Evolutionary conservation across 1,140 invertebrate species (phyloP).

Genomic region (Nephila pilipes): DNA sequence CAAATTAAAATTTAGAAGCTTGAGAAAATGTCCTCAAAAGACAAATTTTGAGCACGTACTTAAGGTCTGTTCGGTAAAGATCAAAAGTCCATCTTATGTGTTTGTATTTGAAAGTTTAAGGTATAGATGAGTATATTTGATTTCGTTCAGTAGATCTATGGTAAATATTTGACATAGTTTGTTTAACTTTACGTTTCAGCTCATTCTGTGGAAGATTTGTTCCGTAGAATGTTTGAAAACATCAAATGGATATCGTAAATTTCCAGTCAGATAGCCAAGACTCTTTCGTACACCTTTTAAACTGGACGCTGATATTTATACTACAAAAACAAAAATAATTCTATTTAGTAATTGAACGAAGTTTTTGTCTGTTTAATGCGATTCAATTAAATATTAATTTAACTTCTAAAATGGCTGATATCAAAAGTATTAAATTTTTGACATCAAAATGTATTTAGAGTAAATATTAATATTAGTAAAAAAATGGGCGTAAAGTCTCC

Average conservation of each 20-base stretch:
- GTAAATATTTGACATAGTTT: conserved; percentile 18
- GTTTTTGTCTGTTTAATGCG: not conserved
- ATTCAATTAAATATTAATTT: not conserved
- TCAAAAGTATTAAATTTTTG: too few species aligned
- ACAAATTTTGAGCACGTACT: not conserved
- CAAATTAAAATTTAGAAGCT: not conserved
- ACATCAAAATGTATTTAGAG: too few species aligned
- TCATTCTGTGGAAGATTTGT: not conserved
- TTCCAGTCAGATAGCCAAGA: not conserved
- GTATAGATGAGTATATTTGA: not conserved
- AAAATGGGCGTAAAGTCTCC: too few species aligned
- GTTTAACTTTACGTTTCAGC: conserved; percentile 9
- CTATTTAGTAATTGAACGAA: not conserved
- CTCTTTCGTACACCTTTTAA: not conserved
- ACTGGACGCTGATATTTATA: not conserved
- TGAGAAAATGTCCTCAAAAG: not conserved
- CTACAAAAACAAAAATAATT: not conserved
- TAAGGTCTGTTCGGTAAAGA: not conserved
- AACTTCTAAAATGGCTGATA: too few species aligned
- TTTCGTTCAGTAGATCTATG: conserved; percentile 13
- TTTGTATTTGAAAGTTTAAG: conserved; percentile 1
- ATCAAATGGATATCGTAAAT: conserved; percentile 23
- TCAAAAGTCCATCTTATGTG: not conserved
- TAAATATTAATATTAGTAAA: too few species aligned
- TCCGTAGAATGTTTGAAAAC: not conserved